phyloP scores from a whole-genome alignment of 2,797 vertebrate genomes.

The Cossypha heuglini region DNA sequence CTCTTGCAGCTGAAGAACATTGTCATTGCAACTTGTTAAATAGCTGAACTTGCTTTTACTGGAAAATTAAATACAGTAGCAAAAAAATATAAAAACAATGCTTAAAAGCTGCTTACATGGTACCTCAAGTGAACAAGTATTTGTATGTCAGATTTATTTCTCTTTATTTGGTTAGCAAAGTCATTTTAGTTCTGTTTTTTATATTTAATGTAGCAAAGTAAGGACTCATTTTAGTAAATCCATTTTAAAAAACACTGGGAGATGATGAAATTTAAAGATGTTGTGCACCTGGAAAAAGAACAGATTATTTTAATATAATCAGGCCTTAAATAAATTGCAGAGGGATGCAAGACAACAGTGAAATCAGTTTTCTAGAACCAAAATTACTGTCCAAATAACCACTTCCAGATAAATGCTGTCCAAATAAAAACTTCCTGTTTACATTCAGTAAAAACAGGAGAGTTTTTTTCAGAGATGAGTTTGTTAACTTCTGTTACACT shows the following conservation, averaged over 20 bases:
- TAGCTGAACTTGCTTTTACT: background rate
- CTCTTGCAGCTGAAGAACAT: background rate
- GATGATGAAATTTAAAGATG: background rate
- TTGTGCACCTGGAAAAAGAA: background rate
- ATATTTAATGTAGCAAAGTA: background rate
- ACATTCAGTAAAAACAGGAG: background rate
- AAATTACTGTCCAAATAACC: background rate
- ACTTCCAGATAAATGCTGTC: background rate
- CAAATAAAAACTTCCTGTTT: conserved; percentile 3
- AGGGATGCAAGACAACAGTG: background rate
- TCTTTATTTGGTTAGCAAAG: background rate
- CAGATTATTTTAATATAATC: background rate
- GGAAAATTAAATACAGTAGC: background rate
- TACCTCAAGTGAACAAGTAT: background rate
- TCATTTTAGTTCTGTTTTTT: background rate
- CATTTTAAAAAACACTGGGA: background rate
- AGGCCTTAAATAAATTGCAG: background rate
- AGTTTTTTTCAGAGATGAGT: background rate
- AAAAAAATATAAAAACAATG: background rate
- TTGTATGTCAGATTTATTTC: background rate
- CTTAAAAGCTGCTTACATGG: background rate
- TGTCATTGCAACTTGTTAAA: background rate
- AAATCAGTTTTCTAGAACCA: background rate
- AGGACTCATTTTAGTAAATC: background rate
- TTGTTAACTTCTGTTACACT: background rate